These are phyloP conservation scores for Drosophila eugracilis DNA, from an alignment of 1,140 invertebrate species.

Conservation along the genomic window DNA sequence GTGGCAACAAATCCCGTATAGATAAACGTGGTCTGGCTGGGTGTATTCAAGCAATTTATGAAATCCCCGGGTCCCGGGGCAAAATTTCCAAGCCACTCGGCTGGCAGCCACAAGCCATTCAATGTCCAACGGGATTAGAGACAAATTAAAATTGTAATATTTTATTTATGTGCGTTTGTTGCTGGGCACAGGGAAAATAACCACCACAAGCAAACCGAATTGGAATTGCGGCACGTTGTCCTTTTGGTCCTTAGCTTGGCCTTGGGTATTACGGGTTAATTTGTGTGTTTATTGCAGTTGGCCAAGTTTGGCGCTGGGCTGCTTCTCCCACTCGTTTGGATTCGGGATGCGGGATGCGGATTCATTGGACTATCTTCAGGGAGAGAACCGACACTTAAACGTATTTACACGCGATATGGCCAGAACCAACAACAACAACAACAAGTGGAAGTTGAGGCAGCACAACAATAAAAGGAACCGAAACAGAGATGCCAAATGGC, in stretches of 20 bases:
- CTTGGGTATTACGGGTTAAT: constrained; percentile 81
- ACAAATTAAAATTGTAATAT: constrained; percentile 84
- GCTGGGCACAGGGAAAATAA: constrained; percentile 33
- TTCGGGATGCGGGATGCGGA: background rate
- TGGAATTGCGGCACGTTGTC: constrained; percentile 70
- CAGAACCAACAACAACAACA: constrained; percentile 30
- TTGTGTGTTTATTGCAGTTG: constrained; percentile 84
- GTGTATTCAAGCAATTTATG: constrained; percentile 65
- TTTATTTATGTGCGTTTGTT: constrained; percentile 75
- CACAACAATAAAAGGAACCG: constrained; percentile 22
- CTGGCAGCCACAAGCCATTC: constrained; percentile 44
- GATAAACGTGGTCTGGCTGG: constrained; percentile 20
- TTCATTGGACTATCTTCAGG: constrained; percentile 36
- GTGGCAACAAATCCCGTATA: constrained; percentile 40
- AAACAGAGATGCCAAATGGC: constrained; percentile 57
- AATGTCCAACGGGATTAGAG: constrained; percentile 75
- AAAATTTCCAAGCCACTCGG: constrained; percentile 7
- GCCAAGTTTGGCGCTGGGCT: constrained; percentile 63
- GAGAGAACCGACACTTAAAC: constrained; percentile 70
- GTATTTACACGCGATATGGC: constrained; percentile 71
- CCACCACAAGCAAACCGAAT: constrained; percentile 20
- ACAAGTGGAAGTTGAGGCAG: constrained; percentile 25
- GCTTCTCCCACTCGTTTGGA: no score
- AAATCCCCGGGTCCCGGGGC: constrained; percentile 46
- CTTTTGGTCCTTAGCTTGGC: constrained; percentile 56